Evolutionary conservation across 1,140 invertebrate species (phyloP), one percentile per base, ranked within the genome.

Genomic region (Drosophila asahinai): DNA sequence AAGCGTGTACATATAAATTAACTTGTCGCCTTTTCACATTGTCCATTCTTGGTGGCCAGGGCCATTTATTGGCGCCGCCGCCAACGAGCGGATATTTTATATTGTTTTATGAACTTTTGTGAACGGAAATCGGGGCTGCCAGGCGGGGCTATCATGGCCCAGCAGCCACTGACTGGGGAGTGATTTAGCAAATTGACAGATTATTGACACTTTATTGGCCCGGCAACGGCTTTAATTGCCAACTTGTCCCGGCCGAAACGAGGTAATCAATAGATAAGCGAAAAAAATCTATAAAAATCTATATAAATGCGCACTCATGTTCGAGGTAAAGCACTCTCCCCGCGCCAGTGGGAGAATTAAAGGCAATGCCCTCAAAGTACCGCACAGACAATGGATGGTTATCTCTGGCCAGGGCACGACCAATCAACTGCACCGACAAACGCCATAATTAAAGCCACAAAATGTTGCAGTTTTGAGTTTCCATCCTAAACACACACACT

Each of bases 101-200:
- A 78, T 84, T 86, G 78, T 84, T 84, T 86, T 86, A 86, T 86
- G 81, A 84, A 86, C 81, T 81, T 81, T 80, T 65, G 58, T 62
- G 54, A 38, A 42, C 72, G 59, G 45, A 65, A 65, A 61, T 73
- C 59, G 19, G 40, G 62, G 54, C 75, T 68, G 48, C 58, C 49
- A 61, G 45, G 57, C 59, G 1, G 48, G 55, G 43, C 54, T 70
- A 77, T 79, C 86, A 86, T 86, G 60, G 77, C 52, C 52, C 40
- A 30, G 6, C 49, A 25, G 49, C 40, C 77, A 45, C n/a, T 62
- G 66, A 73, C 67, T 61, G 70, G 83, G 72, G 83, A 86, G 83
- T 86, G 79, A 86, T 86, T 86, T 86, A 77, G 83, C 76, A 86
- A 86, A 86, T 86, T 86, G 83, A 86, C 83, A 82, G 83, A 81